Conservation (phyloP, 2,888 invertebrate genomes). For the Dolomedes plantarius region DNA sequence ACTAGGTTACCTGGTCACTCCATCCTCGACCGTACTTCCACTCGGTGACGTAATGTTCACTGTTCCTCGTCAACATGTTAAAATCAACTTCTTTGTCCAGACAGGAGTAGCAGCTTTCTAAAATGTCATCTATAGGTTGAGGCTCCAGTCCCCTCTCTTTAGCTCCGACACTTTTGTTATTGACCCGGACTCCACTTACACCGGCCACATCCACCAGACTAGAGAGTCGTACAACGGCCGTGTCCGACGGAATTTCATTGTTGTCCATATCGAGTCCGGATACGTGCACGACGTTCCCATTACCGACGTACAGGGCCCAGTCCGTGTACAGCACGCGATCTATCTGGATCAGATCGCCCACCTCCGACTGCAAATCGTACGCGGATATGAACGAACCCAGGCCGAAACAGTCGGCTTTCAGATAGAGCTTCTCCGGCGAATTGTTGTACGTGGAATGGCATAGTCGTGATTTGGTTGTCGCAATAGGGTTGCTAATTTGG, state of each 20-base stretch:
- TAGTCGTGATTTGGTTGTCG: constrained; percentile 11
- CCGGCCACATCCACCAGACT: constrained; percentile 73
- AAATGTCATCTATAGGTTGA: constrained; percentile 72
- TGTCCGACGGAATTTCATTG: constrained; percentile 69
- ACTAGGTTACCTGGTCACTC: constrained; percentile 75
- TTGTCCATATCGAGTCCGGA: constrained; percentile 73
- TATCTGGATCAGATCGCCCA: constrained; percentile 75
- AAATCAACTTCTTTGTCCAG: constrained; percentile 74
- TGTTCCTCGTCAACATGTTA: constrained; percentile 75
- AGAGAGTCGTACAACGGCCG: constrained; percentile 72
- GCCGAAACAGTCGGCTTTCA: constrained; percentile 62
- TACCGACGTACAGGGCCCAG: constrained; percentile 75
- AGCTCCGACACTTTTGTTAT: constrained; percentile 75
- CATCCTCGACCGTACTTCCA: constrained; percentile 75
- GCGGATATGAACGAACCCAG: constrained; percentile 61
- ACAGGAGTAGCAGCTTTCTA: constrained; percentile 72
- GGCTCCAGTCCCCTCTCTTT: constrained; percentile 74
- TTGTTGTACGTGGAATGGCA: not conserved
- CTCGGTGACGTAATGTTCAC: constrained; percentile 75
- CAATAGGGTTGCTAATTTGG: constrained; percentile 27
- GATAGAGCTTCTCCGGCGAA: constrained; percentile 42
- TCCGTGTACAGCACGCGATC: constrained; percentile 75
- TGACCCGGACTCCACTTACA: constrained; percentile 74
- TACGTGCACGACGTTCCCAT: constrained; percentile 74
- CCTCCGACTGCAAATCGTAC: constrained; percentile 65